Evolutionary conservation across 1,140 invertebrate genomes (phyloP), one percentile per base, ranked within the genome.

Genomic region (Akabosia matsudoensis): DNA sequence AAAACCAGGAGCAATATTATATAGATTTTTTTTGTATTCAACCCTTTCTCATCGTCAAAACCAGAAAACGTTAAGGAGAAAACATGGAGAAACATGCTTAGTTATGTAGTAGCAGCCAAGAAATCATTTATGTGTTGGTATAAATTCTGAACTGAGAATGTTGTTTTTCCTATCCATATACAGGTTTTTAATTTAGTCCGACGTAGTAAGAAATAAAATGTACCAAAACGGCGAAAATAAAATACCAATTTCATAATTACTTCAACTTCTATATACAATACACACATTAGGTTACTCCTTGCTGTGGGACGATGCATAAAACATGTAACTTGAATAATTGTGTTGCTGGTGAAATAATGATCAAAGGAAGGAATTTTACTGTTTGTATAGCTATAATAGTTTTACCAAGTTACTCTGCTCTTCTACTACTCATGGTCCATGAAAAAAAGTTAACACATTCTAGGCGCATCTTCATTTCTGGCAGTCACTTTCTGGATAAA

Each of bases 201-300:
- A 45, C n/a, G 14, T 61, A n/a, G 24, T 22, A 61, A 10, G 54
- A 22, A 61, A 24, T 61, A 61, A 61, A 61, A 31, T 67, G 31
- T 30, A 67, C 26, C 13, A 22, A 67, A 30, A 67, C 61, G 18
- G 37, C 7, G 37, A 67, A 67, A 67, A 67, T 67, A 67, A 67
- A 67, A 67, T 67, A 67, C 61, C 61, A 67, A 67, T 67, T 67
- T 67, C 61, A 61, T 61, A 61, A 61, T 67, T 28, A n/a, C 26
- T 67, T 30, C 61, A 30, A n/a, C 61, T 67, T 30, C 61, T 30
- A 24, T 10, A 10, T 45, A 10, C 7, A 18, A 45, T 18, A 18
- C 37, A n/a, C n/a, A n/a, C n/a, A n/a, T n/a, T n/a, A n/a, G n/a
- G n/a, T n/a, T n/a, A 61, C 54, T n/a, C 14, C 24, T 61, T 61